Conservation (phyloP, 2,113 vertebrate species). For the Scatophagus argus region DNA sequence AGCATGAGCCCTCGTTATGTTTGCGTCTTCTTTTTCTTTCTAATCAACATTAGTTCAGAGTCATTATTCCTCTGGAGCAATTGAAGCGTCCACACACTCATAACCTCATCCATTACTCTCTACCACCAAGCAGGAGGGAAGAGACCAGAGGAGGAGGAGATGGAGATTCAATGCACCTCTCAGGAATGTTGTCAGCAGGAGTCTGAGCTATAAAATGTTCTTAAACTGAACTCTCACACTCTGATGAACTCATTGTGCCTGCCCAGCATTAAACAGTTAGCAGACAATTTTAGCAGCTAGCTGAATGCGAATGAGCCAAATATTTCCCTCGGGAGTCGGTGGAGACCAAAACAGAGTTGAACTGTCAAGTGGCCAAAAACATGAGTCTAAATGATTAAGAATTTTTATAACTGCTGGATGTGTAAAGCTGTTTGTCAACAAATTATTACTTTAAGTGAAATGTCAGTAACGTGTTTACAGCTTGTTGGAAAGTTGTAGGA, state of each 20-base stretch:
- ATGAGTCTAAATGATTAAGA: neutral
- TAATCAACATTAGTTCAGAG: slow-evolving; percentile 81
- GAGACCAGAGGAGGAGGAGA: slow-evolving; percentile 40
- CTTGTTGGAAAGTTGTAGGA: too few relatives aligned
- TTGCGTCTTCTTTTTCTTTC: slow-evolving; percentile 62
- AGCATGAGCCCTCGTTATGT: slow-evolving; percentile 59
- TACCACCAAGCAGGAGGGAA: slow-evolving; percentile 54
- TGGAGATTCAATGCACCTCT: neutral
- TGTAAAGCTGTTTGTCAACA: neutral
- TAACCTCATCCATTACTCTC: slow-evolving; percentile 72
- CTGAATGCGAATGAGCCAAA: neutral
- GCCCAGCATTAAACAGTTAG: neutral
- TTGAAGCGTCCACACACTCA: slow-evolving; percentile 66
- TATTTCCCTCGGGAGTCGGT: neutral
- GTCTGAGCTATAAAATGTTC: too few relatives aligned
- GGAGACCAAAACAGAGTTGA: neutral
- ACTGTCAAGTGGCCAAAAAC: neutral
- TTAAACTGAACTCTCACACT: too few relatives aligned
- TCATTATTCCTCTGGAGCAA: slow-evolving; percentile 77
- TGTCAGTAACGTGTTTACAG: neutral
- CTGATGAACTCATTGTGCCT: too few relatives aligned
- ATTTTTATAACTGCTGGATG: neutral
- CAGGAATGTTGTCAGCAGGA: neutral
- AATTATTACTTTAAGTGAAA: neutral
- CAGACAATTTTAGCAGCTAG: neutral